Evolutionary conservation across 2,797 vertebrate species (phyloP), one percentile per base, ranked within the genome.

Genomic region (Parotocinclus haroldoi): DNA sequence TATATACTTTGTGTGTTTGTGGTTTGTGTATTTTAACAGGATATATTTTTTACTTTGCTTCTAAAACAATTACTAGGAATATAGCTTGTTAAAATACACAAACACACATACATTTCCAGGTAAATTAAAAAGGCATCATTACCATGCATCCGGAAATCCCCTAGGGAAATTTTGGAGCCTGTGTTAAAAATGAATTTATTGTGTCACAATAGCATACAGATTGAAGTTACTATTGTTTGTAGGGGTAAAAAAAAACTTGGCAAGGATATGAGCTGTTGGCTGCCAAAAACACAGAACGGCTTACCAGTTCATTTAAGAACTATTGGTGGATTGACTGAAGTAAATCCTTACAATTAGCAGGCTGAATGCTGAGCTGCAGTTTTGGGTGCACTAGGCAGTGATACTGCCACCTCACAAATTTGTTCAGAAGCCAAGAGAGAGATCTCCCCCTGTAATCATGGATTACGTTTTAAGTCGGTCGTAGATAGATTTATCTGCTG

Each of bases 341-440:
- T 77, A 85, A 86, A 87, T 87, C 77, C 73, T 84, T 81, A 88
- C 73, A 82, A 88, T 84, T 88, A 83, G 77, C 76, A 75, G 74
- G 69, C 79, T 70, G 72, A 82, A 82, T 83, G 80, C 80, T 79
- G 69, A 81, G 79, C 68, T 72, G 79, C 79, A 74, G 63, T 71
- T 42, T 77, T 83, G 66, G 54, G 51, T 68, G 55, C 46, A 55
- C 51, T 55, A 53, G 52, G 64, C 52, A 51, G 40, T 54, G 69
- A 58, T 66, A 50, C 53, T 64, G 27, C 63, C 69, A 72, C 62
- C 51, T 64, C 17, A 1, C 27, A 67, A 54, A 16, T 55, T 54
- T 62, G 44, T 80, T 77, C 77, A 79, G 74, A 79, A 79, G 79
- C 79, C 76, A 75, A 81, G 78, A 84, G 71, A 68, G 68, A 79